Base-by-base conservation (phyloP, 2,888 invertebrate species). In the Folsomia candida region DNA sequence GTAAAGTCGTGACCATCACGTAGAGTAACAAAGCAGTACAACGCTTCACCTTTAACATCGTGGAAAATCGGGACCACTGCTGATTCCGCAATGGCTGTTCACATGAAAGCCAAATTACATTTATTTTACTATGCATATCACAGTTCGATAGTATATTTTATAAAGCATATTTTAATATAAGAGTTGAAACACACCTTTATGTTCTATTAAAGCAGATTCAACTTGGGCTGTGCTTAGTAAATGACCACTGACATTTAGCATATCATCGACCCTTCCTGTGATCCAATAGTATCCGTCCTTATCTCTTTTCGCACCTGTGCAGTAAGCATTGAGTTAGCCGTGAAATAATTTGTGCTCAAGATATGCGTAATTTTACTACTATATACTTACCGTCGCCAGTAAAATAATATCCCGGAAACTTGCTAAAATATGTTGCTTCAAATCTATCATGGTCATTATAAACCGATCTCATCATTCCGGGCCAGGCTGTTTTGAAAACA, bases 181-280 rank as follows among this genome's bases (percentile, higher is more conserved):
- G n/a, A n/a, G 22, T 25, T 57, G 54, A 18, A 27, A 2, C 9
- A 47, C 70, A 75, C 76, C 74, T 74, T 75, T 77, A 47, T 79
- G 79, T 66, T 79, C 79, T 64, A 76, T 76, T 22, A 79, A 63
- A 9, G 86, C 86, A 0, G 86, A 85, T 80, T 88, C 87, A 26
- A 88, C 86, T 86, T 99, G 97, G 0, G 98, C 93, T 0, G 98
- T 99, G 73, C 96, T 96, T 89, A 99, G 91, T 68, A 99, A 86
- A 84, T 99, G 98, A 0, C 98, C 99, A 1, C 96, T 97, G 9
- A 99, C 97, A 84, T 99, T 99, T 78, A 99, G 86, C 94, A 99
- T 97, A 83, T 99, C 99, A 83, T 99, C 98, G 51, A 97, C 93
- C 71, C 97, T 89, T 0, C 97, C 97, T 0, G 97, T 97, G 72